Conservation (phyloP, 2,888 invertebrate species). For the Melanotus villosus region DNA sequence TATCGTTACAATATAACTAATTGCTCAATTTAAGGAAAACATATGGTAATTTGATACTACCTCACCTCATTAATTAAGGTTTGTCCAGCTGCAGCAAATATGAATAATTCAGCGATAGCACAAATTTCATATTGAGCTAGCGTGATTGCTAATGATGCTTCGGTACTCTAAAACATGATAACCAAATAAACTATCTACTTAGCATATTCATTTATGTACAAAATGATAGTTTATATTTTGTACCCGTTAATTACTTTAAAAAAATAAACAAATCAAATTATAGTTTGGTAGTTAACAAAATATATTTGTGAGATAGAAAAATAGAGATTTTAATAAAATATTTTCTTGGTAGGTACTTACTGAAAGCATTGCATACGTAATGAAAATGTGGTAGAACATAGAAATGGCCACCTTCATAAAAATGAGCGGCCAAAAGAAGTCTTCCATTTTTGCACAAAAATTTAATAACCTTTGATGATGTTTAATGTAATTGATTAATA, state of each 20-base stretch:
- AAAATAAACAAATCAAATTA: too few species aligned
- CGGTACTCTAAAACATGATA: constrained; percentile 27
- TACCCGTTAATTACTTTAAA: too few species aligned
- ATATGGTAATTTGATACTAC: too few species aligned
- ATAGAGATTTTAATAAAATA: too few species aligned
- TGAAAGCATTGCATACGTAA: constrained; percentile 28
- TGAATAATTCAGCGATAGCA: constrained; percentile 26
- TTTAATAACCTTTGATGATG: constrained; percentile 30
- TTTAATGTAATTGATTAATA: constrained; percentile 28
- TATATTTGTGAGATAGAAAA: too few species aligned
- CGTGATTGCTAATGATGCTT: constrained; percentile 8
- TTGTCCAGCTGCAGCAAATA: constrained; percentile 32
- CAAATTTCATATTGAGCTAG: constrained; percentile 31
- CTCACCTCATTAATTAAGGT: constrained; percentile 24
- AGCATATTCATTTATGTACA: not conserved
- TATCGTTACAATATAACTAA: too few species aligned
- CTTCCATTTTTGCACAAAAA: constrained; percentile 20
- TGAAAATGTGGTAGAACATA: constrained; percentile 35
- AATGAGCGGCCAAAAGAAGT: constrained; percentile 33
- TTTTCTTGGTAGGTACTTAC: constrained; percentile 34
- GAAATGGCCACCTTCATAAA: constrained; percentile 33
- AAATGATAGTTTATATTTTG: too few species aligned
- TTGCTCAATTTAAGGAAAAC: too few species aligned
- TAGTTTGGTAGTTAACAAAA: too few species aligned
- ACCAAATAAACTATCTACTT: not conserved